phyloP scores from a whole-genome alignment of 2,113 vertebrate species.

The Trichechus manatus region DNA sequence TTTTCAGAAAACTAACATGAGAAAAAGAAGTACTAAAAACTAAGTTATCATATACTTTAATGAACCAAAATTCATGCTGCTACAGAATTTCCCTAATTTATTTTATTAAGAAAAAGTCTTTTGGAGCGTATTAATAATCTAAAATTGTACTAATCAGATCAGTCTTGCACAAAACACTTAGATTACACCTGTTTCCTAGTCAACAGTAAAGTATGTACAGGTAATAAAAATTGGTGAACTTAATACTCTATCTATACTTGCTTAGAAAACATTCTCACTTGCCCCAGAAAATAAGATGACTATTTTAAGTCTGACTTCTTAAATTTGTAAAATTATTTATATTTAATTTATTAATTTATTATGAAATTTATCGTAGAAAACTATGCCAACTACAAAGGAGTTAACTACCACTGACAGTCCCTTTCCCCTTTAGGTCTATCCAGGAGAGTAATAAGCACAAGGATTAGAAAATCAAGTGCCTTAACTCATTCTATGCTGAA shows the following conservation, averaged over 20 bases:
- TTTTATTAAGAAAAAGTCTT: slow-evolving; percentile 40
- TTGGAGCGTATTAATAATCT: slow-evolving; percentile 50
- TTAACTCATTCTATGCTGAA: slow-evolving; percentile 40
- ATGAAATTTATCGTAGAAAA: slow-evolving; percentile 45
- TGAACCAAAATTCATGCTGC: slow-evolving; percentile 38
- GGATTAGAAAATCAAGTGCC: slow-evolving; percentile 22
- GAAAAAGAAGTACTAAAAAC: slow-evolving; percentile 28
- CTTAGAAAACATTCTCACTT: slow-evolving; percentile 56
- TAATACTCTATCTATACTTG: slow-evolving; percentile 28
- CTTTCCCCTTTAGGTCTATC: slow-evolving; percentile 2
- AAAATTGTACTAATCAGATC: slow-evolving; percentile 19
- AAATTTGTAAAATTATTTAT: slow-evolving; percentile 53
- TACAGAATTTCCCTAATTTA: slow-evolving; percentile 25
- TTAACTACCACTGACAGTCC: not conserved
- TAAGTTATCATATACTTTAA: slow-evolving; percentile 51
- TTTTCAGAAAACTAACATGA: slow-evolving; percentile 46
- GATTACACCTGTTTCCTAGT: not conserved
- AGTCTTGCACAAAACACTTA: slow-evolving; percentile 43
- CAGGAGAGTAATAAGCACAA: not conserved
- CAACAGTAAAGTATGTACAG: not conserved
- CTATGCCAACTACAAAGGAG: not conserved
- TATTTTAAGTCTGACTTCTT: slow-evolving; percentile 54
- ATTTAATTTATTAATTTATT: slow-evolving; percentile 70
- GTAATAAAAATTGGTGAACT: slow-evolving; percentile 23
- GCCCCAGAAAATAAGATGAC: slow-evolving; percentile 9